These are phyloP conservation scores for Octodonta nipae DNA, from an alignment of 2,888 invertebrate species.

Conservation along the genomic window DNA sequence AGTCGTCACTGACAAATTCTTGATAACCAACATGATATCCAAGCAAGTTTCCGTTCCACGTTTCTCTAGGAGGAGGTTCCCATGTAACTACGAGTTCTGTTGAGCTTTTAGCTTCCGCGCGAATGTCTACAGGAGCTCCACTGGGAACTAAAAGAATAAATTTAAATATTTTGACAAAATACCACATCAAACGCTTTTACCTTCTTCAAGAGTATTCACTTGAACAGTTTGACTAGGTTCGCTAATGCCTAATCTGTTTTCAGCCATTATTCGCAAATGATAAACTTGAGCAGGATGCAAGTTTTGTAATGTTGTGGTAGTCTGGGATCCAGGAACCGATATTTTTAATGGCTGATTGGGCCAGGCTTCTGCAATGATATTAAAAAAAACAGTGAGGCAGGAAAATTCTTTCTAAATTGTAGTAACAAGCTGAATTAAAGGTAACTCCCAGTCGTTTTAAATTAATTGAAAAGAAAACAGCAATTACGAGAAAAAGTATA, in stretches of 20 bases:
- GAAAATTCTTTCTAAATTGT: too few relatives aligned
- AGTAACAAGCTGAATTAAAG: too few relatives aligned
- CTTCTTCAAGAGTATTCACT: constrained; percentile 75
- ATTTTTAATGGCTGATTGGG: constrained; percentile 69
- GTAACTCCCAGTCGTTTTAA: too few relatives aligned
- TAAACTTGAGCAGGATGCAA: constrained; percentile 77
- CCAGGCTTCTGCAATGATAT: constrained; percentile 53
- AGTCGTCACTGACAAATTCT: constrained; percentile 39
- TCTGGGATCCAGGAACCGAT: constrained; percentile 69
- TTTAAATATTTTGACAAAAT: too few relatives aligned
- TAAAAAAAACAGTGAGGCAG: constrained; percentile 2
- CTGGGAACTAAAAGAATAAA: constrained; percentile 49
- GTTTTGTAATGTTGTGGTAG: constrained; percentile 65
- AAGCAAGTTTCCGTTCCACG: constrained; percentile 77
- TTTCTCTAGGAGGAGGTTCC: constrained; percentile 74
- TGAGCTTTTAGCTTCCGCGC: constrained; percentile 72
- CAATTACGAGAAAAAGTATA: too few relatives aligned
- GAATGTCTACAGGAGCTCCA: constrained; percentile 68
- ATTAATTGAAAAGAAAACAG: too few relatives aligned
- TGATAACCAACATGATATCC: constrained; percentile 82
- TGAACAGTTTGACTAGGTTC: constrained; percentile 75
- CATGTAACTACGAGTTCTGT: constrained; percentile 73
- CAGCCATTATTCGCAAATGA: constrained; percentile 76
- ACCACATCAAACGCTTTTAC: constrained; percentile 30
- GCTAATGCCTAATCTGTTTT: constrained; percentile 77